Percentiles rank a stretch among this genome's conserved stretches.
Evolutionary conservation across 2,888 invertebrate genomes (phyloP).

Genomic region (Pomacea canaliculata): DNA sequence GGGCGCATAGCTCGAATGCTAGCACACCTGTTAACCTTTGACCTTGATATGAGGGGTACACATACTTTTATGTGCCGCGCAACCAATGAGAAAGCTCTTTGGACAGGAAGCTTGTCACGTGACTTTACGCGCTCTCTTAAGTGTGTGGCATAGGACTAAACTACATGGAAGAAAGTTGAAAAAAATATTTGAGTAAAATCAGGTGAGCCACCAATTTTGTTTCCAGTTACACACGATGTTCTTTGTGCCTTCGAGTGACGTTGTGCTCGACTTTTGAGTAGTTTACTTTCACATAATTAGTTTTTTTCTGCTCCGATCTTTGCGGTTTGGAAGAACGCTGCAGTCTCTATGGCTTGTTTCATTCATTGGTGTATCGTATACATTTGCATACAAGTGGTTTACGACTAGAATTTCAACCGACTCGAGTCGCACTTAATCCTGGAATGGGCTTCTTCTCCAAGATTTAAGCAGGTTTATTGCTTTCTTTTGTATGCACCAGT

Average conservation of each 20-base stretch:
- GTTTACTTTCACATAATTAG: not conserved
- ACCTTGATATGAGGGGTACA: constrained; percentile 8
- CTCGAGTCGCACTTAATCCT: too few relatives aligned
- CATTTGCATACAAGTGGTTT: constrained; percentile 40
- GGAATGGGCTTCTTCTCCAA: too few relatives aligned
- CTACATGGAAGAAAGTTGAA: constrained; percentile 26
- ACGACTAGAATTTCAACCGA: too few relatives aligned
- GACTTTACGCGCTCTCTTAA: constrained; percentile 21
- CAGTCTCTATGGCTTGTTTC: constrained; percentile 25
- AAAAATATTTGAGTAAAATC: constrained; percentile 28
- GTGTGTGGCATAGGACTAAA: constrained; percentile 4
- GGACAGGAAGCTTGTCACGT: constrained; percentile 25
- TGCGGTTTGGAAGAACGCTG: not conserved
- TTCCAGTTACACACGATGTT: constrained; percentile 1
- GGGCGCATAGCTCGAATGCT: not conserved
- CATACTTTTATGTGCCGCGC: not conserved
- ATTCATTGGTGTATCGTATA: constrained; percentile 33
- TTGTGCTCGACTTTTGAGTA: constrained; percentile 1
- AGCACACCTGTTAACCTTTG: constrained; percentile 25
- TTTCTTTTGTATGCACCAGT: too few relatives aligned
- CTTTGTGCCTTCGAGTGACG: not conserved
- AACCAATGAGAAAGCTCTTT: constrained; percentile 9
- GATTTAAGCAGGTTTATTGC: too few relatives aligned
- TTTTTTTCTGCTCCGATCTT: constrained; percentile 11
- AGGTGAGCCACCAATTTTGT: constrained; percentile 18